Percentiles rank a stretch among this genome's conserved stretches.
Conservation (phyloP, 2,113 vertebrate genomes). For the Chionis minor region DNA sequence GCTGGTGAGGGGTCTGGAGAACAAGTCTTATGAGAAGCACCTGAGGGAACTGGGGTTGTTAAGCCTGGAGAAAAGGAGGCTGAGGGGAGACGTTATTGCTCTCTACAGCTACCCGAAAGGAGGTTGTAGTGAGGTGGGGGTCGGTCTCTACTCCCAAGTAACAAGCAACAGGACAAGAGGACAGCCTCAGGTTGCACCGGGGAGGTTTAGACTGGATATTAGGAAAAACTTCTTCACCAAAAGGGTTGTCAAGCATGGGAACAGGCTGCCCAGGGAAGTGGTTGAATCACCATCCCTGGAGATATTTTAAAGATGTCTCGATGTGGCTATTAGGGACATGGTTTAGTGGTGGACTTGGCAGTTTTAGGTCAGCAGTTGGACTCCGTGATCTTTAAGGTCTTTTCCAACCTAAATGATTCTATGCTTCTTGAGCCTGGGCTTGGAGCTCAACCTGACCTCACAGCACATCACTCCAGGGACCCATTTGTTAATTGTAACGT, state of each 20-base stretch:
- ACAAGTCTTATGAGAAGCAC: neutral
- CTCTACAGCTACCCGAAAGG: neutral
- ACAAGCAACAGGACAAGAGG: neutral
- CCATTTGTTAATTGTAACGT: neutral
- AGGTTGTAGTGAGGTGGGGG: neutral
- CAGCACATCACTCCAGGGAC: neutral
- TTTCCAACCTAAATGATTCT: neutral
- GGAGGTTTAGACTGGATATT: neutral
- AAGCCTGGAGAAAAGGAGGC: neutral
- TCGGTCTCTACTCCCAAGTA: neutral
- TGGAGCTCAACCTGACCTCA: neutral
- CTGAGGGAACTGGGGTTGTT: neutral
- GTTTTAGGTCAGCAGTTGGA: neutral
- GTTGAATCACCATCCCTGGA: neutral
- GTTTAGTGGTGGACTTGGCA: neutral
- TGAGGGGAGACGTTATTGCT: accelerated
- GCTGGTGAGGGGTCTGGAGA: neutral
- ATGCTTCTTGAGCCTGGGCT: neutral
- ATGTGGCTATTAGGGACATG: neutral
- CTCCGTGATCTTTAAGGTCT: neutral
- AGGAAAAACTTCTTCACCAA: neutral
- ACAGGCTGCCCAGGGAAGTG: neutral
- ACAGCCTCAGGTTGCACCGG: accelerated
- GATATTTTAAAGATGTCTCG: accelerated
- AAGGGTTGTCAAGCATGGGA: neutral